A percentile compares a stretch with the other conserved stretches of the same genome.
Conservation (phyloP, 2,797 vertebrate species). For the Intellagama lesueurii region DNA sequence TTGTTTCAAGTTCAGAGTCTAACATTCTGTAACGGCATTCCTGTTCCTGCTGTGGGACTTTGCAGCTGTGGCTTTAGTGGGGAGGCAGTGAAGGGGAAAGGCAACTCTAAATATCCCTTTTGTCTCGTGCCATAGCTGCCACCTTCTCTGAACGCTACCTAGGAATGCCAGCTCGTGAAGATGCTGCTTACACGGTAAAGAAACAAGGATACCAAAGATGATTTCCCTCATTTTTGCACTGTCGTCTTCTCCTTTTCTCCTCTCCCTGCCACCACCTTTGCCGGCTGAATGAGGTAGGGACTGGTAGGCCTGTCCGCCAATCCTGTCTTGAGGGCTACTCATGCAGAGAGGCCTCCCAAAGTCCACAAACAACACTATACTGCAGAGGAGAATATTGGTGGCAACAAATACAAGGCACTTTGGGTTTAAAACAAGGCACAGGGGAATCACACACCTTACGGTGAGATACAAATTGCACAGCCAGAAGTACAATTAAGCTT, state of each 20-base stretch:
- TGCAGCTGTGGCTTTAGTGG: background rate
- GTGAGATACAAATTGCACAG: too few relatives aligned
- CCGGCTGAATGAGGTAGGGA: background rate
- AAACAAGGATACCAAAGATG: background rate
- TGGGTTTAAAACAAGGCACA: too few relatives aligned
- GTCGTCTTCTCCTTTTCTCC: too few relatives aligned
- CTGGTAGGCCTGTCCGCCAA: background rate
- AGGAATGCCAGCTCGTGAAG: conserved; percentile 85
- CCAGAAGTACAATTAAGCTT: too few relatives aligned
- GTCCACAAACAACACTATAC: background rate
- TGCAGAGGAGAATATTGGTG: too few relatives aligned
- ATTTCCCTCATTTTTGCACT: background rate
- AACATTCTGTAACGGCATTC: too few relatives aligned
- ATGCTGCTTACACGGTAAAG: conserved; percentile 82
- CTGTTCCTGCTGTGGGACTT: background rate
- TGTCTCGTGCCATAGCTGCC: conserved; percentile 74
- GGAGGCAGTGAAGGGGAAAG: background rate
- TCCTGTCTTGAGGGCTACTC: background rate
- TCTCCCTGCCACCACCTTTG: background rate
- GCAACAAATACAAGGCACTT: too few relatives aligned
- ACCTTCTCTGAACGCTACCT: conserved; percentile 86
- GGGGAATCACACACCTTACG: too few relatives aligned
- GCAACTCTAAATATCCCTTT: background rate
- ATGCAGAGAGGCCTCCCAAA: background rate
- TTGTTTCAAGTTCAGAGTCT: background rate